These are phyloP conservation scores for Amiota communis DNA, from an alignment of 2,888 invertebrate species.

Conservation along the genomic window DNA sequence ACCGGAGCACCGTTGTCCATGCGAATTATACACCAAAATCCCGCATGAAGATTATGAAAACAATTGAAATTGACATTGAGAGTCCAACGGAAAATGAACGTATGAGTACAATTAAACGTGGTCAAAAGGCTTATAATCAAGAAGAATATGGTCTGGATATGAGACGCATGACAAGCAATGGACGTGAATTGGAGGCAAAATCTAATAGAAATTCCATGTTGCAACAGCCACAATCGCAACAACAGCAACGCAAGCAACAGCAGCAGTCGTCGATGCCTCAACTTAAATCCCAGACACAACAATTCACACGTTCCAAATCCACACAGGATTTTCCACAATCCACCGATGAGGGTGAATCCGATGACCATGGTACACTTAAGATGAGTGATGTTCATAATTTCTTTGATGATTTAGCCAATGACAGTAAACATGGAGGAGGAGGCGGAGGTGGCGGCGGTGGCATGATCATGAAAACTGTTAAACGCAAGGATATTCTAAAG, in stretches of 20 bases:
- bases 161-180: constrained; percentile 45
- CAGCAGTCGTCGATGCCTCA: constrained; percentile 44
- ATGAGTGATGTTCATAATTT: constrained; percentile 77
- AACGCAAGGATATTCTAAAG: constrained; percentile 82
- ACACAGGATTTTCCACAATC: constrained; percentile 58
- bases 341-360: constrained; percentile 68
- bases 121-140: constrained; percentile 53
- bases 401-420: constrained; percentile 63
- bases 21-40: constrained; percentile 68
- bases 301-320: constrained; percentile 49
- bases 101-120: constrained; percentile 62
- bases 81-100: constrained; percentile 66
- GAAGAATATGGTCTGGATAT: constrained; percentile 48
- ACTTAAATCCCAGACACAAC: constrained; percentile 47
- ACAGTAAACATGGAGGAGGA: constrained; percentile 73
- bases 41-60: constrained; percentile 72
- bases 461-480: constrained; percentile 81
- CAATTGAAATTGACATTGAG: constrained; percentile 71
- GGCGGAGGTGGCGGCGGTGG: constrained; percentile 72
- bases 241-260: constrained; percentile 28
- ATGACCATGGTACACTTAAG: constrained; percentile 71
- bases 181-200: constrained; percentile 37
- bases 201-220: constrained; percentile 14
- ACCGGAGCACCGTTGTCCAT: constrained; percentile 30
- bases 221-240: constrained; percentile 15